Conservation (phyloP, 2,113 vertebrate species). For the Capra hircus region DNA sequence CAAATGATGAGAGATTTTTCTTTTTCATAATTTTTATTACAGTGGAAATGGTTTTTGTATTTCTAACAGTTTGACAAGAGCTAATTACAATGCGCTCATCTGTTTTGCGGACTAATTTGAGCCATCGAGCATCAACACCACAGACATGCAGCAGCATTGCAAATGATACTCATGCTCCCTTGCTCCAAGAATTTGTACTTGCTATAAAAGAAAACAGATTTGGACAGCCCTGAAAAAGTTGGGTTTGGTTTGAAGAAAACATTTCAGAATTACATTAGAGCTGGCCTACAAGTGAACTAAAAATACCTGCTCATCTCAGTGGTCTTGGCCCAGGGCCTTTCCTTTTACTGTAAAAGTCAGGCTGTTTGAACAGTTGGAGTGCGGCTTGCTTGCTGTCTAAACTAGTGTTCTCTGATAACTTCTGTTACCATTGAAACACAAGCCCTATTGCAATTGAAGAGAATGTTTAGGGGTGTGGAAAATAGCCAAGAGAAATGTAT, state of each 20-base stretch:
- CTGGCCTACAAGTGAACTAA: slow-evolving; percentile 73
- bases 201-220: slow-evolving; percentile 72
- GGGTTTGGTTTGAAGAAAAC: slow-evolving; percentile 74
- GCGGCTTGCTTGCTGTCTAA: slow-evolving; percentile 72
- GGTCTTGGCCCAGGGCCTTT: slow-evolving; percentile 65
- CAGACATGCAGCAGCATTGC: slow-evolving; percentile 58
- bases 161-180: slow-evolving; percentile 39
- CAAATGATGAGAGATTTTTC: slow-evolving; percentile 56
- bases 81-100: slow-evolving; percentile 75
- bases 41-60: slow-evolving; percentile 68
- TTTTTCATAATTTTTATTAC: slow-evolving; percentile 66
- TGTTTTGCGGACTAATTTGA: slow-evolving; percentile 63
- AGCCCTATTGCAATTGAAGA: slow-evolving; percentile 30
- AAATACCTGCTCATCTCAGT: slow-evolving; percentile 70
- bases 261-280: slow-evolving; percentile 75
- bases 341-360: slow-evolving; percentile 67
- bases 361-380: slow-evolving; percentile 75
- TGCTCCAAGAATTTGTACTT: slow-evolving; percentile 69
- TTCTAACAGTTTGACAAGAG: slow-evolving; percentile 72
- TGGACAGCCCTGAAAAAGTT: slow-evolving; percentile 64
- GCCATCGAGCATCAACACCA: slow-evolving; percentile 64
- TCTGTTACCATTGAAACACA: slow-evolving; percentile 62
- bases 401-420: slow-evolving; percentile 75
- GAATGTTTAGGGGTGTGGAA: slow-evolving; percentile 69
- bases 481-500: slow-evolving; percentile 70